Evolutionary conservation across 1,140 invertebrate species (phyloP).

Genomic region (Chironomus striatipennis): DNA sequence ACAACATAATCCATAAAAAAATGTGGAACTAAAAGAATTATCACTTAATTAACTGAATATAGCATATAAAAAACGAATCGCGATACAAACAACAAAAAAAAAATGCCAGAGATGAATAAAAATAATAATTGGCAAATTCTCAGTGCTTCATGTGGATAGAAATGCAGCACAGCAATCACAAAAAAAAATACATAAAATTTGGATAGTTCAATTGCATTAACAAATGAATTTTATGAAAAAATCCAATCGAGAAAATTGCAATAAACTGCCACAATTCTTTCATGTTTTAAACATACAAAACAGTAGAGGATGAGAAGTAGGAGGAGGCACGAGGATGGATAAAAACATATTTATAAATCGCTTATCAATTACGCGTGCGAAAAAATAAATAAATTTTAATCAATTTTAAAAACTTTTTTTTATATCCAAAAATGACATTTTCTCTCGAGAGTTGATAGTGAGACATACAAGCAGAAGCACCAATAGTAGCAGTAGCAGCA

Average conservation of each 20-base stretch:
- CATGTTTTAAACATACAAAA: too few relatives aligned
- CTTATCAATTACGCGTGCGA: slow-evolving; percentile 4
- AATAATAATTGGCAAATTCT: background rate
- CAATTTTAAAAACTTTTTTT: slow-evolving; percentile 3
- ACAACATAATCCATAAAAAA: too few relatives aligned
- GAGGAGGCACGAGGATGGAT: background rate
- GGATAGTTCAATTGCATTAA: background rate
- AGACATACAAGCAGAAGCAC: too few relatives aligned
- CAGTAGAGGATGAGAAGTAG: too few relatives aligned
- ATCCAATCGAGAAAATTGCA: slow-evolving; percentile 11
- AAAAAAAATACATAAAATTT: too few relatives aligned
- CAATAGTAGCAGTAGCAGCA: background rate
- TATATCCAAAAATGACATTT: background rate
- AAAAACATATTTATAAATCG: slow-evolving; percentile 17
- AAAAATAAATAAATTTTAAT: slow-evolving; percentile 19
- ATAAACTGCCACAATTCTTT: slow-evolving; percentile 1
- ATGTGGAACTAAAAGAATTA: background rate
- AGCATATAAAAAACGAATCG: background rate
- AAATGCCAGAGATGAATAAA: background rate
- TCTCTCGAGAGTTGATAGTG: too few relatives aligned
- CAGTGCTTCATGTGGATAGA: background rate
- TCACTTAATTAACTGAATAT: slow-evolving; percentile 16
- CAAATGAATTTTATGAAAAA: slow-evolving; percentile 20
- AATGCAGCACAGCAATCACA: background rate
- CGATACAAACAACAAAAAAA: background rate